These are phyloP conservation scores for Phengaris alcon DNA, from an alignment of 2,888 invertebrate genomes.

Conservation along the genomic window DNA sequence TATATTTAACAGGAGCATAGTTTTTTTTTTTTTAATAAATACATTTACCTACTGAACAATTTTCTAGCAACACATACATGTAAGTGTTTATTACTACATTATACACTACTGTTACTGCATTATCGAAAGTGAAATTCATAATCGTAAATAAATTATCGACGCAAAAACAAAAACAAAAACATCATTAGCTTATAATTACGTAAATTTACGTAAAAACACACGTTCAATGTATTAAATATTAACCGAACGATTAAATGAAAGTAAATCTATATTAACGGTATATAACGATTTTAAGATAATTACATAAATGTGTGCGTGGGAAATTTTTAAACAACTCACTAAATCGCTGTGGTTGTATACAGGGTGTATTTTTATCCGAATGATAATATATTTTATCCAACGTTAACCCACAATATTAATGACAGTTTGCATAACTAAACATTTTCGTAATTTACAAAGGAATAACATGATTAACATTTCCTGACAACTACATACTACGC, in stretches of 20 bases:
- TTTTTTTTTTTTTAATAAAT: too few species aligned
- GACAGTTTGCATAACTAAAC: too few species aligned
- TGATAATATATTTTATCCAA: too few species aligned
- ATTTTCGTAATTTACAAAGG: too few species aligned
- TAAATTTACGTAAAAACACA: background rate
- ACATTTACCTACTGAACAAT: too few species aligned
- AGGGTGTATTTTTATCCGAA: too few species aligned
- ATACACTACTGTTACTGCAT: slow-evolving; percentile 1
- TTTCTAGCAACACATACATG: too few species aligned
- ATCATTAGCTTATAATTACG: background rate
- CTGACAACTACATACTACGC: too few species aligned
- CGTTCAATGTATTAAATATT: background rate
- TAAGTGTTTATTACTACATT: background rate
- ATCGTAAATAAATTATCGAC: slow-evolving; percentile 5
- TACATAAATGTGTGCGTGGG: background rate
- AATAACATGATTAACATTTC: too few species aligned
- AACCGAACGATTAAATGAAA: background rate
- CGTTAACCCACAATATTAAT: too few species aligned
- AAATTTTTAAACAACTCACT: background rate
- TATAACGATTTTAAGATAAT: background rate
- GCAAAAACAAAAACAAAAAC: slow-evolving; percentile 13
- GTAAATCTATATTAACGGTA: background rate
- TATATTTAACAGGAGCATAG: too few species aligned
- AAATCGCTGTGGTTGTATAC: background rate
- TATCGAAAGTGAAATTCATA: slow-evolving; percentile 9